Conservation (phyloP, 2,113 vertebrate genomes). For the Lynx canadensis region DNA sequence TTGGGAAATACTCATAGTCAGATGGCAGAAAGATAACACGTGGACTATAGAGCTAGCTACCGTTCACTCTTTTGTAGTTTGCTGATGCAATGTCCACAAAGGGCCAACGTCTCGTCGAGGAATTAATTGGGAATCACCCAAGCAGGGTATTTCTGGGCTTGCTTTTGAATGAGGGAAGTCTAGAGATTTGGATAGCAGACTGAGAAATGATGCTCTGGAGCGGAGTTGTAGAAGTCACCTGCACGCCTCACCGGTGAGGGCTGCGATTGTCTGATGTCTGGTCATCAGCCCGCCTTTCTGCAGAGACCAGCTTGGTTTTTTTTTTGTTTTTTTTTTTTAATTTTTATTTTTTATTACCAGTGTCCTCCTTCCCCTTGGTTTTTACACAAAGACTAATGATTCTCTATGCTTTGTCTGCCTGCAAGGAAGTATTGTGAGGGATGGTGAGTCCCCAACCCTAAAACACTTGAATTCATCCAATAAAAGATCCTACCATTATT, state of each 20-base stretch:
- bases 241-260: not conserved
- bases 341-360: not conserved
- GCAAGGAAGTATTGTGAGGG: not conserved
- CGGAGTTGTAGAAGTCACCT: accelerated
- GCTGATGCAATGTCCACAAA: not conserved
- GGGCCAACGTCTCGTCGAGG: not conserved
- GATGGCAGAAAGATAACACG: not conserved
- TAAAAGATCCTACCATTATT: conserved; percentile 24
- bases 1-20: not conserved
- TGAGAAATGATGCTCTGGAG: not conserved
- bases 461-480: conserved; percentile 10
- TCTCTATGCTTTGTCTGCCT: not conserved
- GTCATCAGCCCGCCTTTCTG: not conserved
- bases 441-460: not conserved
- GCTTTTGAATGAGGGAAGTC: not conserved
- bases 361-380: not conserved
- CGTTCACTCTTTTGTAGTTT: not conserved
- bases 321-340: no score
- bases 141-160: not conserved
- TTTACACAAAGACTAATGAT: not conserved
- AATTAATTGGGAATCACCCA: not conserved
- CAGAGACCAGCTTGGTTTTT: not conserved
- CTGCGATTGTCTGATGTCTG: accelerated
- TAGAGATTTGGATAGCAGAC: not conserved
- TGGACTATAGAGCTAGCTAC: not conserved